These are phyloP conservation scores for Tillus elongatus DNA, from an alignment of 2,888 invertebrate genomes.

Conservation along the genomic window DNA sequence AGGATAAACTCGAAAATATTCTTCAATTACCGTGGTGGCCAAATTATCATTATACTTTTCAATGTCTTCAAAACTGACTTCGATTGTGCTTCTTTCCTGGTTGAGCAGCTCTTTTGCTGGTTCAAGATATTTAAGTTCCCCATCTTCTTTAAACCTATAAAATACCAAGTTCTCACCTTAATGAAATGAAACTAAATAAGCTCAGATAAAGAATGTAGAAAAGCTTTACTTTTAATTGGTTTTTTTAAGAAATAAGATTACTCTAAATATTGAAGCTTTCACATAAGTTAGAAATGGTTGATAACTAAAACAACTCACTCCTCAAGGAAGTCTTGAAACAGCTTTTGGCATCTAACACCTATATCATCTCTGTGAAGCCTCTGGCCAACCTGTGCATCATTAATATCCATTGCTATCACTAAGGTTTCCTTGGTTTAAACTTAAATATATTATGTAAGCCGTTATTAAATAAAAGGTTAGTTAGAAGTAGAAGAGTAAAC, in stretches of 20 bases:
- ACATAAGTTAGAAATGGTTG: conserved; percentile 3
- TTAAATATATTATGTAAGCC: too few species aligned
- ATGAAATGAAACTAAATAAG: not conserved
- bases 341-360: conserved; percentile 85
- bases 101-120: conserved; percentile 72
- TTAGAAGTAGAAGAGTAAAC: too few species aligned
- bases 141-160: conserved; percentile 72
- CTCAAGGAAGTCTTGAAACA: conserved; percentile 93
- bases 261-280: not conserved
- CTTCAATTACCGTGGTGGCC: conserved; percentile 86
- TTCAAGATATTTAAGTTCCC: conserved; percentile 77
- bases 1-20: conserved; percentile 91
- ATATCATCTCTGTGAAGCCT: conserved; percentile 81
- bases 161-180: conserved; percentile 10
- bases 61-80: conserved; percentile 88
- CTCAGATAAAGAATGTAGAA: not conserved
- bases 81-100: conserved; percentile 85
- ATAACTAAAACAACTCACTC: conserved; percentile 56
- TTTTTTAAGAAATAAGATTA: not conserved
- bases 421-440: too few species aligned
- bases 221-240: not conserved
- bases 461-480: too few species aligned
- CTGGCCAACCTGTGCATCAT: conserved; percentile 64
- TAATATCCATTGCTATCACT: conserved; percentile 70
- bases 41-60: conserved; percentile 90